Evolutionary conservation across 2,113 vertebrate species (phyloP), one percentile per base, ranked within the genome.

Genomic region (Blennius ocellaris): DNA sequence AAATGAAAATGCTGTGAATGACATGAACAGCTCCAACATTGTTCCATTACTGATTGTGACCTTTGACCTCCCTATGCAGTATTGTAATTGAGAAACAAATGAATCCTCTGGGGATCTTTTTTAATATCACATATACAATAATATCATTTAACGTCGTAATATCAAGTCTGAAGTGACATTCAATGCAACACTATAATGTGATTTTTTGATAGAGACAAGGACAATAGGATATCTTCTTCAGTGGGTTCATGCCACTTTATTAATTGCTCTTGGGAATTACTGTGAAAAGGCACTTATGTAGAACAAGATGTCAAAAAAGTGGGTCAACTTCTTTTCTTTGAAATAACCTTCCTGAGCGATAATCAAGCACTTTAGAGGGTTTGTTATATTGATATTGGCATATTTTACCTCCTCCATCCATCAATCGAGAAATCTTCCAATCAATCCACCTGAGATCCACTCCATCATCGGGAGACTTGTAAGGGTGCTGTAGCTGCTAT

Each of bases 61-160:
- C 62, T 44, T 21, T 73, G 61, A 78, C 39, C 65, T 49, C 11
- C 1, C 9, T 36, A 12, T 11, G 14, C 39, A 54, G 11, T 11
- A n/a, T 17, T 7, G n/a, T 6, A 4, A 30, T 30, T 44, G 16
- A 36, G 14, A 57, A 54, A 47, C 9, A 16, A 62, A 75, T 47
- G 0, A n/a, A 37, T 69, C 30, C 48, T 58, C 11, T 45, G 5
- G 12, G 11, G 1, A 37, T 3, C 6, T 36, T 10, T 10, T 65
- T 15, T 45, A 45, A 51, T 50, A 30, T 69, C 9, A 60, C 17
- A 47, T 57, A 36, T 60, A 41, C 7, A 7, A 6, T 15, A 5
- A 48, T 15, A 48, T 6, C 6, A 12, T 9, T 50, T 21, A 53
- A 37, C 6, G 37, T 7, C 9, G 7, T 50, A 1, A 11, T 11